Evolutionary conservation across 2,797 vertebrate genomes (phyloP).

Genomic region (Channa striata): DNA sequence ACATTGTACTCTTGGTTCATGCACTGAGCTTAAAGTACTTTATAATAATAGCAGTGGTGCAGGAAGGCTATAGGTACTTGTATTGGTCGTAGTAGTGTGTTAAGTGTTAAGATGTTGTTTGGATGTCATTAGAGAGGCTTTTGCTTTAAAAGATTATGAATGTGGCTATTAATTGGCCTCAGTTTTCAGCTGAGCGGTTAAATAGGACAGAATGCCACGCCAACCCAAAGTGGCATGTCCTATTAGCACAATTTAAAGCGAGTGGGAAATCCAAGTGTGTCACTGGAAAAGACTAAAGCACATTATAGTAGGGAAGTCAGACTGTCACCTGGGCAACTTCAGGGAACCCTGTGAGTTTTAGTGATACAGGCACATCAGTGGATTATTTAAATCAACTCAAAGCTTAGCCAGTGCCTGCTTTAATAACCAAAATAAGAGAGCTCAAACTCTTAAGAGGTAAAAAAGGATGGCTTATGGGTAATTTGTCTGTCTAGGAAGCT

Average conservation of each 20-base stretch:
- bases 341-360: slow-evolving; percentile 19
- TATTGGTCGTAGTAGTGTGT: slow-evolving; percentile 4
- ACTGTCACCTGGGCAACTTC: slow-evolving; percentile 7
- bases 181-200: slow-evolving; percentile 49
- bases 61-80: neutral
- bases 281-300: slow-evolving; percentile 26
- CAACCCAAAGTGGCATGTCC: slow-evolving; percentile 50
- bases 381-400: slow-evolving; percentile 14
- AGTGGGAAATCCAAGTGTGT: slow-evolving; percentile 25
- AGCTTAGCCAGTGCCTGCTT: neutral
- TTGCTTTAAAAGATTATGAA: neutral
- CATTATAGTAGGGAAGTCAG: slow-evolving; percentile 32
- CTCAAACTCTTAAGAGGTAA: neutral
- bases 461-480: neutral
- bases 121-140: no score
- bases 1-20: slow-evolving; percentile 12
- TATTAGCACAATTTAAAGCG: slow-evolving; percentile 50
- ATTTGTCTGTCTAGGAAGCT: neutral
- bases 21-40: neutral
- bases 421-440: neutral
- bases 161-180: slow-evolving; percentile 63
- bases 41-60: neutral
- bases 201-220: slow-evolving; percentile 56
- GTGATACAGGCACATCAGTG: slow-evolving; percentile 4
- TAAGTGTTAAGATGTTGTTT: slow-evolving; percentile 3